Base-by-base conservation (phyloP, 2,113 vertebrate species). In the Planiliza haematocheilus region DNA sequence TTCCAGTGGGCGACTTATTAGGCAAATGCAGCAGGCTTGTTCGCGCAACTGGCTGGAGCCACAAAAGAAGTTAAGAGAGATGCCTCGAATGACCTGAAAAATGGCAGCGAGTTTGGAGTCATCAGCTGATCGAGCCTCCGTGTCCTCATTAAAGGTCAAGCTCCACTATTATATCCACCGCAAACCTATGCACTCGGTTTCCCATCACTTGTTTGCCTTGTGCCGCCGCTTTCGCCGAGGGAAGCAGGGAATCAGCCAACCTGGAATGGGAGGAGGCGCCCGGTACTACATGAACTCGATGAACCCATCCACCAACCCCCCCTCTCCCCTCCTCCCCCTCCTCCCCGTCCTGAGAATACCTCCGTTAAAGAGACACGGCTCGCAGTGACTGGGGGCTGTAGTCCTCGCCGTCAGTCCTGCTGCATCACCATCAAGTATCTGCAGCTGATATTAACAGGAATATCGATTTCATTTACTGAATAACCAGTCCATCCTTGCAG, bases 231-330 rank as follows among this genome's bases (percentile, higher is more conserved):
- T 84, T 69, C 72, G 56, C 73, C 36, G 82, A 79, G 77, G 64
- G 70, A 81, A 63, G 21, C 66, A 37, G 68, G 50, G 68, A 81
- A 83, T 82, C 77, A 67, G 82, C 74, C 69, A 71, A 86, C 81
- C 85, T 82, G 88, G 82, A 74, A 77, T 67, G 78, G 86, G 84
- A 88, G 86, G 80, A 85, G 93, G 89, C 85, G 89, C 79, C 80
- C 91, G 81, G 88, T 89, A 87, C 88, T 84, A 90, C 60, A 91
- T 93, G 93, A 94, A 93, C 93, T 77, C 93, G 86, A 69, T 93
- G 92, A 94, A 91, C 90, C 78, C 67, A 70, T 48, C 66, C 79
- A 16, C 53, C 86, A 30, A 30, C 5, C 24, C 24, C 24, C 24
- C 24, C 24, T 30, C n/a, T 88, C 71, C 71, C 84, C 61, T 42